Evolutionary conservation across 2,797 vertebrate genomes (phyloP).

Genomic region (Neosalanx taihuensis): DNA sequence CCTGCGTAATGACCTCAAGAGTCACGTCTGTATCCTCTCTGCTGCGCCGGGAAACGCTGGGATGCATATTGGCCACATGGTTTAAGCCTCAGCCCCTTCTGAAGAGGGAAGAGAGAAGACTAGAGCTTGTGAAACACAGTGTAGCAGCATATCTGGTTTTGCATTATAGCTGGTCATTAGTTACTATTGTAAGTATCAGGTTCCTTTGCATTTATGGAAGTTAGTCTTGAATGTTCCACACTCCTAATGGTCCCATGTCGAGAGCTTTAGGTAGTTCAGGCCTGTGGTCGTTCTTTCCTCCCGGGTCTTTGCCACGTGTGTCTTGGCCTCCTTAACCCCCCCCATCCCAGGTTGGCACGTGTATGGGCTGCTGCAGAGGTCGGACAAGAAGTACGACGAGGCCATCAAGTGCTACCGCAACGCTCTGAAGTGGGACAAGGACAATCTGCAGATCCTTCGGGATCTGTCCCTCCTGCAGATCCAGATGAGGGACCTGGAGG

Average conservation of each 20-base stretch:
- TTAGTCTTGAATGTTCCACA: background rate
- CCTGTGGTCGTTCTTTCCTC: background rate
- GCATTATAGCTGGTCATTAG: background rate
- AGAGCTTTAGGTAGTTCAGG: background rate
- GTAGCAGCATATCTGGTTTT: background rate
- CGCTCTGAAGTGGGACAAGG: conserved; percentile 99
- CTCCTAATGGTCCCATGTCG: background rate
- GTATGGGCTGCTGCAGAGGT: conserved; percentile 96
- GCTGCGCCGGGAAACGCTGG: background rate
- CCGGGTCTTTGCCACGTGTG: background rate
- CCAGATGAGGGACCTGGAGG: conserved; percentile 99
- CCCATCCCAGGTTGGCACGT: conserved; percentile 95
- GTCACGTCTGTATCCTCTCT: conserved; percentile 98
- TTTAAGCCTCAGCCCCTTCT: background rate
- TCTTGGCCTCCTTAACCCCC: conserved; percentile 16
- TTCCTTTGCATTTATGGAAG: background rate
- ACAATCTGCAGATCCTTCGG: conserved; percentile 99
- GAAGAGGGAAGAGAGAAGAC: background rate
- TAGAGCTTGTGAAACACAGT: background rate
- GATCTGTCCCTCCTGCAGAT: conserved; percentile 98
- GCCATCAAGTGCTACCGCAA: conserved; percentile 99
- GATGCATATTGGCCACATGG: background rate
- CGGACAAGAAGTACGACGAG: conserved; percentile 98
- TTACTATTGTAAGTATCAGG: background rate
- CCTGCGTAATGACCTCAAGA: conserved; percentile 95